Evolutionary conservation across 2,888 invertebrate genomes (phyloP).

Genomic region (Eubasilissa splendida): DNA sequence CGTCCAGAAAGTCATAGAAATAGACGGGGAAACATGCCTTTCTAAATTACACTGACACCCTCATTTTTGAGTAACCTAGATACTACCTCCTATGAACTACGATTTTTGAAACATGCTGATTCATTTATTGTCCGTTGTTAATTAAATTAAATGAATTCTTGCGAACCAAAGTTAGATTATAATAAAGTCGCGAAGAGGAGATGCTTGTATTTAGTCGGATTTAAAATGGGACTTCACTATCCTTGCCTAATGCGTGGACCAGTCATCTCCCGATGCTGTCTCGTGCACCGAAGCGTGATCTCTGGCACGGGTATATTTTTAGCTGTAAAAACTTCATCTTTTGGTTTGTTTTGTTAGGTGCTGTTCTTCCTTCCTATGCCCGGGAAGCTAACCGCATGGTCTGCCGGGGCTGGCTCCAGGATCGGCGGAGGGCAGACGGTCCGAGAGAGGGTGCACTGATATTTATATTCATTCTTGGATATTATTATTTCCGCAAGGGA

Average conservation of each 20-base stretch:
- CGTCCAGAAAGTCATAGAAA: too few relatives aligned
- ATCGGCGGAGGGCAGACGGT: neutral
- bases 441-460: too few relatives aligned
- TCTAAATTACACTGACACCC: too few relatives aligned
- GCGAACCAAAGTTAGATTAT: too few relatives aligned
- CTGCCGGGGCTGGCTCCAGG: neutral
- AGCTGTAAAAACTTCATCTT: slow-evolving; percentile 18
- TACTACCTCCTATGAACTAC: too few relatives aligned
- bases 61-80: too few relatives aligned
- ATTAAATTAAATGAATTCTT: too few relatives aligned
- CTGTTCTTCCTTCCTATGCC: neutral
- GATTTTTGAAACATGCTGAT: too few relatives aligned
- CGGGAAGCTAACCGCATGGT: slow-evolving; percentile 23
- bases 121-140: too few relatives aligned
- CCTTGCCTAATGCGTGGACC: neutral
- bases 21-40: too few relatives aligned
- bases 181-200: neutral
- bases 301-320: slow-evolving; percentile 13
- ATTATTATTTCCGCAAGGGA: too few relatives aligned
- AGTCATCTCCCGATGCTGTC: neutral
- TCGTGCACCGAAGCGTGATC: neutral
- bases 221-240: neutral
- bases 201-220: neutral
- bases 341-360: slow-evolving; percentile 33
- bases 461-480: too few relatives aligned